Evolutionary conservation across 92 coral and sea anemone species (phyloP).

Genomic region (Anthopleura xanthogrammica): DNA sequence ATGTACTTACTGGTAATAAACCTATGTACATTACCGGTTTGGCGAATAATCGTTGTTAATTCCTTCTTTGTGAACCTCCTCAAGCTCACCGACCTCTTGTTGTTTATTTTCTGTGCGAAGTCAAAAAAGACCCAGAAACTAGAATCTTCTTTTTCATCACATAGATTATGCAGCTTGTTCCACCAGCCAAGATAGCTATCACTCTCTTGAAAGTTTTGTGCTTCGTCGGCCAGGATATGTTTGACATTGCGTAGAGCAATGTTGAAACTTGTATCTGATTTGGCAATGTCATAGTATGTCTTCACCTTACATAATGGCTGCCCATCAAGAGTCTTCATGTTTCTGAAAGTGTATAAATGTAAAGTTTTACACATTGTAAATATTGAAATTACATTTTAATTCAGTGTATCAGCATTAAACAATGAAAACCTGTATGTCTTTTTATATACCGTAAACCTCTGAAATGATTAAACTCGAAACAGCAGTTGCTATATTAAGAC

Average conservation of each 20-base stretch:
- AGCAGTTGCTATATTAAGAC: too few species aligned
- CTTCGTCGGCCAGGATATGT: slow-evolving; percentile 19
- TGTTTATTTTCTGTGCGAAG: neutral
- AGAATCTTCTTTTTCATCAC: neutral
- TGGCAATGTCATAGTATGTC: neutral
- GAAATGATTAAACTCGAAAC: too few species aligned
- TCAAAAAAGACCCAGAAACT: slow-evolving; percentile 19
- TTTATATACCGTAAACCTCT: too few species aligned
- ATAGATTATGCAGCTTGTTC: neutral
- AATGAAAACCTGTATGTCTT: too few species aligned
- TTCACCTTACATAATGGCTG: neutral
- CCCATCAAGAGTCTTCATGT: neutral
- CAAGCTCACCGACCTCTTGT: neutral
- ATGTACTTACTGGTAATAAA: neutral
- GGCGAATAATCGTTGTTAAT: slow-evolving; percentile 6
- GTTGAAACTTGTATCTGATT: neutral
- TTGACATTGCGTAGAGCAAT: neutral
- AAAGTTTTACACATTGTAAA: too few species aligned
- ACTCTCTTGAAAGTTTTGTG: neutral
- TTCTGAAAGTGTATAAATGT: neutral
- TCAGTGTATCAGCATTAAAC: too few species aligned
- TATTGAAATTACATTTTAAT: too few species aligned
- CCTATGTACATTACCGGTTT: neutral
- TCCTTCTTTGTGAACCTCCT: neutral
- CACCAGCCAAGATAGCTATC: neutral